phyloP scores from a whole-genome alignment of 2,797 vertebrate species.

The Schizopygopsis malacanthus region DNA sequence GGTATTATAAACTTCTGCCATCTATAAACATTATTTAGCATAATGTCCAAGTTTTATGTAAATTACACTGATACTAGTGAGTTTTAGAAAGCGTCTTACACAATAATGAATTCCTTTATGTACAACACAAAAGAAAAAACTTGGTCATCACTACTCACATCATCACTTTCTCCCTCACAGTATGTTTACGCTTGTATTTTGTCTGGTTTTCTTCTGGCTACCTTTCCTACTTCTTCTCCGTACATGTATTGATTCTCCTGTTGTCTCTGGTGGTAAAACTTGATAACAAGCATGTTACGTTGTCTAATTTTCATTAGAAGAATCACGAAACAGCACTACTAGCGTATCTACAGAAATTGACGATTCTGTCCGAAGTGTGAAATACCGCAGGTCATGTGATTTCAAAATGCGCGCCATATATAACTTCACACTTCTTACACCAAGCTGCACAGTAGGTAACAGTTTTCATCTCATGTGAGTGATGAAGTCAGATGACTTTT shows the following conservation, averaged over 20 bases:
- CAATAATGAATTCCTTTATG: background rate
- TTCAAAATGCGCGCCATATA: background rate
- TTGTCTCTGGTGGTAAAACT: background rate
- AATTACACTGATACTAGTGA: background rate
- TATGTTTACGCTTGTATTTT: background rate
- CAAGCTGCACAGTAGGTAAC: background rate
- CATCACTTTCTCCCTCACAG: background rate
- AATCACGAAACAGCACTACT: background rate
- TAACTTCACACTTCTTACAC: background rate
- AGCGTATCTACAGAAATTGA: background rate
- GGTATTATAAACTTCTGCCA: background rate
- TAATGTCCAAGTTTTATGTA: background rate
- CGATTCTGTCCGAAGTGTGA: background rate
- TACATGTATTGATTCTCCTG: background rate
- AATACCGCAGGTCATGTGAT: background rate
- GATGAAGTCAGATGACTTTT: background rate
- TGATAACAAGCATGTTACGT: background rate
- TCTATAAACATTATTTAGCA: background rate
- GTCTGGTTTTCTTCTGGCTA: background rate
- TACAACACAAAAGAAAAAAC: background rate
- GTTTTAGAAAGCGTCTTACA: background rate
- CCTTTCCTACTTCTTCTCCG: background rate
- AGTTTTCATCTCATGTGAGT: background rate
- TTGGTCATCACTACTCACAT: background rate
- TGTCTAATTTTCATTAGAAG: background rate